phyloP scores from a whole-genome alignment of 2,113 vertebrate species.

The Lathamus discolor region DNA sequence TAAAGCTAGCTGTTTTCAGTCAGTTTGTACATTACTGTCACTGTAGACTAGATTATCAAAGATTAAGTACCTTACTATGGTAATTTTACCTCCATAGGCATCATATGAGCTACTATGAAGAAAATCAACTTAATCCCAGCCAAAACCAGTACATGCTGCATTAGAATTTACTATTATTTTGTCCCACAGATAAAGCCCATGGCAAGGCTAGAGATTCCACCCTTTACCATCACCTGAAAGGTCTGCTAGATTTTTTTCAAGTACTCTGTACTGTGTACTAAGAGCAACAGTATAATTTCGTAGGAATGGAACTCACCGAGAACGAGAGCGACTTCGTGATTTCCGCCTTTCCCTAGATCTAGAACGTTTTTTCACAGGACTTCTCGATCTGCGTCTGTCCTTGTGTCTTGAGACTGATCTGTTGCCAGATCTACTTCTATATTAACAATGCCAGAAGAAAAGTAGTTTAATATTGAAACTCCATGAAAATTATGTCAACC shows the following conservation, averaged over 20 bases:
- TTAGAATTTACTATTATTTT: not conserved
- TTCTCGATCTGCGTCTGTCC: slow-evolving; percentile 80
- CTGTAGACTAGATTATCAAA: not conserved
- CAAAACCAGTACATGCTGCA: not conserved
- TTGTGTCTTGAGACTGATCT: slow-evolving; percentile 78
- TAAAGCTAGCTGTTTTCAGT: not conserved
- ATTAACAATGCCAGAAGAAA: slow-evolving; percentile 6
- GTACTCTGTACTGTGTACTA: not conserved
- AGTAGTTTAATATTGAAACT: not conserved
- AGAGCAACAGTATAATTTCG: not conserved
- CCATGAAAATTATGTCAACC: not conserved
- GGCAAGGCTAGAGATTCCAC: not conserved
- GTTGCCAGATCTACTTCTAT: slow-evolving; percentile 80
- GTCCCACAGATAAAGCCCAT: not conserved
- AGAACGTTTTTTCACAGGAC: slow-evolving; percentile 84
- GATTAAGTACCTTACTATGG: not conserved
- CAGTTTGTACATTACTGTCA: not conserved
- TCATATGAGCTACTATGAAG: not conserved
- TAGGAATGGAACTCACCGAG: slow-evolving; percentile 64
- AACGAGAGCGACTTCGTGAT: slow-evolving; percentile 85
- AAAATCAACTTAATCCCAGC: not conserved
- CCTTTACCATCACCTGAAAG: not conserved
- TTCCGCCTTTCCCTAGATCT: slow-evolving; percentile 83
- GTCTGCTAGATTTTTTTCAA: not conserved
- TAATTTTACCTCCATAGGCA: not conserved